Evolutionary conservation across 2,888 invertebrate species (phyloP), one percentile per base, ranked within the genome.

Genomic region (Cephus pulcher): DNA sequence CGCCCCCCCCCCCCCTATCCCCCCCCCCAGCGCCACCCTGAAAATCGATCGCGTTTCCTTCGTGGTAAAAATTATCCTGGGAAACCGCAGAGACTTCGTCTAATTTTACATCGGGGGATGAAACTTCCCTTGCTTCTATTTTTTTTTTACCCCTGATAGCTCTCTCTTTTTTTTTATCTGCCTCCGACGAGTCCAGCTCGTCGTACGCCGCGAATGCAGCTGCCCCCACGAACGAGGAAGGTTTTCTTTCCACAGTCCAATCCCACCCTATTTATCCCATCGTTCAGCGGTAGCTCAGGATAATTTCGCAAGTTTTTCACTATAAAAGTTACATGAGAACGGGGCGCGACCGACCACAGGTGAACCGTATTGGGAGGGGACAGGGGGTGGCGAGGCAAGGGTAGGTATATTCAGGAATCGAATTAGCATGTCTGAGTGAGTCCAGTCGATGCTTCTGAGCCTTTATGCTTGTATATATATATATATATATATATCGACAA

Each of bases 391-490:
- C 70, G 75, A 75, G 80, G 79, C 82, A 84, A 69, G 84, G 80
- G 80, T 84, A 84, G 84, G 84, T 84, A 37, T 37, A 37, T 37
- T 37, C 78, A 82, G 85, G 80, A 81, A 86, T 84, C 87, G 88
- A 91, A 90, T 89, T 91, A 90, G 89, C 86, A 91, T 88, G 88
- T 90, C 89, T 87, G 91, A 90, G 87, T 85, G 89, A 82, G 84
- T 86, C 84, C 88, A 88, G 84, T 56, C 56, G 56, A 56, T 56
- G 23, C 15, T 15, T 9, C 23, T 56, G 56, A 23, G 6, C 23
- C 12, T 34, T 32, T 32, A 70, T 4, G 33, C 12, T 70, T 70
- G 4, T 70, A 11, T n/a, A 23, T 15, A 4, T 23, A 23, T 32
- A 70, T 11, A 15, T 15, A 70, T 70, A 32, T 23, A 69, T 69